Evolutionary conservation across 2,113 vertebrate genomes (phyloP).

Genomic region (Pleuronectes platessa): DNA sequence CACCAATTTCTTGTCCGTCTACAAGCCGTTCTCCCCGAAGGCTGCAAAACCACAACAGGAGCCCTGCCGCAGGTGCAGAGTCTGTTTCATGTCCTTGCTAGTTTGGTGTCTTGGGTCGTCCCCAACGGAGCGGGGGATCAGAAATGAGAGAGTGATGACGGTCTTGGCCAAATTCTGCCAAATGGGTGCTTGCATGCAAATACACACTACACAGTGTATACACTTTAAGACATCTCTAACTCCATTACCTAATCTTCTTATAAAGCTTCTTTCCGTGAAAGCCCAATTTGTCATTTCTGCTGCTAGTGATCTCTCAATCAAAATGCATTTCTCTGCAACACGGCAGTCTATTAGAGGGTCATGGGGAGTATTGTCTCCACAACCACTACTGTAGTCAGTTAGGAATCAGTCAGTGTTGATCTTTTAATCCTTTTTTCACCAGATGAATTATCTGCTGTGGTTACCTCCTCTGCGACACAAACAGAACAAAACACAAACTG

Average conservation of each 20-base stretch:
- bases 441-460: no score
- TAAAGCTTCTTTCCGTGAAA: background rate
- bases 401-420: no score
- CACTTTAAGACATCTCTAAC: background rate
- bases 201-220: background rate
- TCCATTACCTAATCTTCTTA: background rate
- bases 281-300: background rate
- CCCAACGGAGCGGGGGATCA: background rate
- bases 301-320: background rate
- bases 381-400: no score
- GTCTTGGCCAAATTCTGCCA: background rate
- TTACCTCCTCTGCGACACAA: no score
- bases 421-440: no score
- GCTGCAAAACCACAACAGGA: background rate
- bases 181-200: background rate
- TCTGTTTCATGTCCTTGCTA: background rate
- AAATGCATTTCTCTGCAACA: no score
- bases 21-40: background rate
- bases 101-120: background rate
- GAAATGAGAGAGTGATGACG: background rate
- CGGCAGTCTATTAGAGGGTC: no score
- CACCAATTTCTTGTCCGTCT: slow-evolving; percentile 9
- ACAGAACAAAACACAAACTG: no score
- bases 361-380: no score
- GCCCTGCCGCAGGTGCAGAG: background rate